Conservation (phyloP, 2,797 vertebrate genomes). For the Sebastolobus alascanus region DNA sequence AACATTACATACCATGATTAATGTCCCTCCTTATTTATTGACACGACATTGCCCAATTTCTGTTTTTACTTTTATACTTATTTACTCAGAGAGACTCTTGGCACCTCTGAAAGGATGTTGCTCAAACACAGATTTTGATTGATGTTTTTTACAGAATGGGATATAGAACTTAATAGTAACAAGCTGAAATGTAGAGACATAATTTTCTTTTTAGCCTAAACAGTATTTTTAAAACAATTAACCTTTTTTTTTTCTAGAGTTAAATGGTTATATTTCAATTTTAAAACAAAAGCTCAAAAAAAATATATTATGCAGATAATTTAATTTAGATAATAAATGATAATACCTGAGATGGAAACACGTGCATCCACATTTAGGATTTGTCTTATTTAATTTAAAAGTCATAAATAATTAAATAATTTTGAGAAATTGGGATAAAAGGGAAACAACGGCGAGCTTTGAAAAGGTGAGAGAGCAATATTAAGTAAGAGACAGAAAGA, state of each 20-base stretch:
- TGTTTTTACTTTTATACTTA: not conserved
- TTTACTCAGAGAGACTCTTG: not conserved
- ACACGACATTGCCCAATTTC: not conserved
- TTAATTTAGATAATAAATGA: not conserved
- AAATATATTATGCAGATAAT: not conserved
- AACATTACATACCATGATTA: not conserved
- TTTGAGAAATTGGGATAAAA: not conserved
- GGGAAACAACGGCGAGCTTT: not conserved
- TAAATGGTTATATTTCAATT: not conserved
- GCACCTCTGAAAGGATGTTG: not conserved
- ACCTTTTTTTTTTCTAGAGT: not conserved
- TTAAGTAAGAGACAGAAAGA: conserved; percentile 12
- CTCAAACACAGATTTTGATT: not conserved
- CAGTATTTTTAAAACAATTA: not conserved
- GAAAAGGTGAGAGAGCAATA: conserved; percentile 1
- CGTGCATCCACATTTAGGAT: not conserved
- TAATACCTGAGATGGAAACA: not conserved
- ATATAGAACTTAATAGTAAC: not conserved
- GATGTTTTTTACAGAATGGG: not conserved
- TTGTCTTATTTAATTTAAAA: conserved; percentile 5
- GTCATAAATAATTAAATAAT: conserved; percentile 2
- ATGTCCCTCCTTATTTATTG: not conserved
- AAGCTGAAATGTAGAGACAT: not conserved
- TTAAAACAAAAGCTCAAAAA: not conserved
- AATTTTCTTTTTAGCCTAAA: not conserved